Conservation (phyloP, 1,140 invertebrate species). For the Dreissena rostriformis region DNA sequence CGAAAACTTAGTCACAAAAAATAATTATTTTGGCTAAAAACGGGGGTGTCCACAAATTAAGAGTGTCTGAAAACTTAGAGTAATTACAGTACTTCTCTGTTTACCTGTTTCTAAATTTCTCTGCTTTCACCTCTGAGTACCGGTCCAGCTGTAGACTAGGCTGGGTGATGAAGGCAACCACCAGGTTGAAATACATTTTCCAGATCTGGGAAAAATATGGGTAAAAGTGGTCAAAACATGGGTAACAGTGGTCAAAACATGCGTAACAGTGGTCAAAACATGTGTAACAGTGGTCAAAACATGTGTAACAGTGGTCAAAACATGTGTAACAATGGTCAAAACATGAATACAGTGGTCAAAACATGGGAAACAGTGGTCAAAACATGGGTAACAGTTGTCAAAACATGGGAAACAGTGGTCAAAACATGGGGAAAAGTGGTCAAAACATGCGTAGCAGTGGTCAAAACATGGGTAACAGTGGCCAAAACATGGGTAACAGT, state of each 20-base stretch:
- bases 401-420: no score
- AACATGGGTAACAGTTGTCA: no score
- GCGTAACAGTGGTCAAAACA: background rate
- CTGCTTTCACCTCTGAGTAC: conserved; percentile 75
- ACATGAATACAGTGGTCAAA: background rate
- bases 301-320: background rate
- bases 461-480: no score
- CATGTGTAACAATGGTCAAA: background rate
- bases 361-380: background rate
- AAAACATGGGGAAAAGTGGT: no score
- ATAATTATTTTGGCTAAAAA: no score
- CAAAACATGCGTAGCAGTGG: no score
- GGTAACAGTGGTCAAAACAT: background rate
- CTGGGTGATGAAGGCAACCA: conserved; percentile 77
- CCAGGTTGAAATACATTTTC: conserved; percentile 75
- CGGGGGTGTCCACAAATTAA: no score
- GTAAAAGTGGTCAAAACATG: background rate
- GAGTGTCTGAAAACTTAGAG: no score
- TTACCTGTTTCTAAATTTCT: conserved; percentile 73
- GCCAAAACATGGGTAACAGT: no score
- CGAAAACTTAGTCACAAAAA: no score
- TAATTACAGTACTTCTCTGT: background rate
- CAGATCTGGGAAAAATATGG: conserved; percentile 74
- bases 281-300: background rate
- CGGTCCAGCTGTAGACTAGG: conserved; percentile 76